Evolutionary conservation across 2,888 invertebrate genomes (phyloP), one percentile per base, ranked within the genome.

Genomic region (Machimus rusticus): DNA sequence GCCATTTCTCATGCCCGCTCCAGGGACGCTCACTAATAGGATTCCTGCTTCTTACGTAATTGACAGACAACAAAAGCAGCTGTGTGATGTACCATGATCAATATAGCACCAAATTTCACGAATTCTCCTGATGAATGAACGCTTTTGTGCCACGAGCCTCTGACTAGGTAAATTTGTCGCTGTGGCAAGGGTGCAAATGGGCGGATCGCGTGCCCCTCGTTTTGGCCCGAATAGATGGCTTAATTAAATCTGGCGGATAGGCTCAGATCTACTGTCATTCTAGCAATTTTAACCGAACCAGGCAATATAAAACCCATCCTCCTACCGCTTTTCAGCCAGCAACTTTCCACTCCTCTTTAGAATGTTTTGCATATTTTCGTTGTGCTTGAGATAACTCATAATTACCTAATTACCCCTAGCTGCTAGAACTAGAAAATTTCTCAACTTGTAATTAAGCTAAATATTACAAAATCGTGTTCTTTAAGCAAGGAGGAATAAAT

Each of bases 41-140:
- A 57, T 84, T 84, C 74, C 23, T 84, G 84, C 74, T 84, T 74
- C 84, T 84, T 84, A 31, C 19, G 66, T 84, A 84, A 84, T 84
- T 84, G 84, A 84, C 84, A 66, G 84, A 84, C 74, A 84, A 66
- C 84, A 84, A 84, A 84, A 51, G 51, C 81, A 81, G 81, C 81
- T 81, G 55, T 81, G 55, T 34, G 31, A 51, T 81, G 51, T 55
- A 51, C 31, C 51, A 55, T 23, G 46, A 81, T 81, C 81, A 81
- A 81, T 51, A 51, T 81, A 51, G 12, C 51, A 51, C 28, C 81
- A 9, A 81, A 81, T 81, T 78, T 78, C 78, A 23, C 39, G 39
- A 78, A 43, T 78, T 43, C 77, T 77, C 14, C 43, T 23, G 78
- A 78, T 66, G 66, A 66, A 66, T 66, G 66, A 66, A 66, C 19